phyloP scores from a whole-genome alignment of 2,113 vertebrate species.

The Alethe diademata region DNA sequence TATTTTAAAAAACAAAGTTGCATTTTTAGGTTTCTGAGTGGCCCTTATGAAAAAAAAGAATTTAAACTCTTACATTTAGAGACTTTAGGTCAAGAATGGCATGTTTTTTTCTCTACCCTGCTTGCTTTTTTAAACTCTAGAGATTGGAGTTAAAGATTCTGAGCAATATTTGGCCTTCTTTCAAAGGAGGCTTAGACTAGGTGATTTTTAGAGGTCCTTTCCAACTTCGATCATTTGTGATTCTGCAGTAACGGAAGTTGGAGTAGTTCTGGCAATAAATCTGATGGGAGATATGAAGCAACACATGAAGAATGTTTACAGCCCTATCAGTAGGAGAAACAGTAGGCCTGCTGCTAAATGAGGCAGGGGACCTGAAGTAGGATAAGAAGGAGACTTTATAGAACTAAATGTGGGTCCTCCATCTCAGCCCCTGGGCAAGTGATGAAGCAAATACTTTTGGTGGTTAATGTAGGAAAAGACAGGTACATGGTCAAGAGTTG shows the following conservation, averaged over 20 bases:
- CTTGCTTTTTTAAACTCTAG: neutral
- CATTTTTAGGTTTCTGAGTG: neutral
- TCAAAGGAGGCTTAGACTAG: neutral
- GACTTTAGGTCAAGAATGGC: neutral
- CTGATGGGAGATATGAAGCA: neutral
- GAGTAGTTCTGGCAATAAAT: neutral
- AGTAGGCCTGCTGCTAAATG: neutral
- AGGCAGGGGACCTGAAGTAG: neutral
- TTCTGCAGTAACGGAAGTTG: neutral
- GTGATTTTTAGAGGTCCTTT: neutral
- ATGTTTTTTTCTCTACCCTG: neutral
- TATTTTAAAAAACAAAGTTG: neutral
- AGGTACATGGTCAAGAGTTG: neutral
- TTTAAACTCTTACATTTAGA: neutral
- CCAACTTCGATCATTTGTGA: neutral
- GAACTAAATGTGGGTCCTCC: neutral
- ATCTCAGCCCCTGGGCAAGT: neutral
- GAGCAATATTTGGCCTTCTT: neutral
- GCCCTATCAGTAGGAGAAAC: neutral
- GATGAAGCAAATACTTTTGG: neutral
- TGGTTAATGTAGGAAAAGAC: neutral
- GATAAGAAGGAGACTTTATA: neutral
- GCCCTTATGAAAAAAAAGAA: neutral
- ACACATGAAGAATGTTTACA: neutral
- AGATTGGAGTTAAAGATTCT: neutral